Evolutionary conservation across 2,113 vertebrate species (phyloP), one percentile per base, ranked within the genome.

Genomic region (Neogale vison): DNA sequence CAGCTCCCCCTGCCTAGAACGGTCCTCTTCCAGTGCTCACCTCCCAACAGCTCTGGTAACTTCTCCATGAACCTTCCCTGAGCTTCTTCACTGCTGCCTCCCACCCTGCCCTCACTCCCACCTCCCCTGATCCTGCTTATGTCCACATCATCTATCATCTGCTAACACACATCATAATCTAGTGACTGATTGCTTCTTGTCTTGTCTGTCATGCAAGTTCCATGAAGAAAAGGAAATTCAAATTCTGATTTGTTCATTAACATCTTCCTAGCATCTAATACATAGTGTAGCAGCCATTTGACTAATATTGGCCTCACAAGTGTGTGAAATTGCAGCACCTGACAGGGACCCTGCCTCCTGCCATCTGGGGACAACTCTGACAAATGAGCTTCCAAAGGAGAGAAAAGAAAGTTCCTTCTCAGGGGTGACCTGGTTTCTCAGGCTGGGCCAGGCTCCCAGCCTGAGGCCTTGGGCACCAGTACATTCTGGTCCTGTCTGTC

Each of bases 41-140:
- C 7, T 20, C 11, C 71, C 47, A 0, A 57, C 61, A 52, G 7
- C 45, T 36, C 7, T 17, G 24, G 17, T 14, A 14, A 10, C 24
- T 91, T 45, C 42, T 50, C 88, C 13, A 2, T 0, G 45, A 74
- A 26, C 26, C 63, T 55, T 63, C 8, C 7, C 15, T 2, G 8
- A 23, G 17, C 23, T 21, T 34, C 20, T 21, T 45, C 18, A 39
- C 6, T 11, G 34, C 12, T 52, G 77, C 82, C 59, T 17, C 34
- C 11, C 5, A 2, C 10, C 13, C 6, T 6, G 9, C 10, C 4
- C 11, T 26, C 24, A 8, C 6, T 6, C 29, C 61, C 23, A 0
- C n/a, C 52, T 23, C 23, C 59, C 55, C 24, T 9, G 4, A 1
- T 9, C 8, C 39, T 50, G 55, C 17, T 36, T 34, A 39, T 57